phyloP scores from a whole-genome alignment of 2,113 vertebrate genomes.

The Dipodomys merriami region DNA sequence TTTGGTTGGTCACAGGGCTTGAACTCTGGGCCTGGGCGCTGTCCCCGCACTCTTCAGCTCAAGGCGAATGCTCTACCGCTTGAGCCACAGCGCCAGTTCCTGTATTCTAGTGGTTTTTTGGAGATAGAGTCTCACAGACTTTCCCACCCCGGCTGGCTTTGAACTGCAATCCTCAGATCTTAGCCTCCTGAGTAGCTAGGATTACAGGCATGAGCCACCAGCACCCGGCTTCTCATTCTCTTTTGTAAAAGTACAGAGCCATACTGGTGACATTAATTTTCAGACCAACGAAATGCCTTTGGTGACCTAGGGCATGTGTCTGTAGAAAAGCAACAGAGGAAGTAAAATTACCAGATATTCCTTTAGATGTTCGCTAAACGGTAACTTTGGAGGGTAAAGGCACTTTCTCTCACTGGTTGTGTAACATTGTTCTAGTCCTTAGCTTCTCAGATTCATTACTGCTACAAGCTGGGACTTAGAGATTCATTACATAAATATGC shows the following conservation, averaged over 20 bases:
- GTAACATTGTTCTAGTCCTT: not conserved
- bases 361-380: not conserved
- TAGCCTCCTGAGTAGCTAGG: too few relatives aligned
- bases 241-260: not conserved
- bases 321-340: not conserved
- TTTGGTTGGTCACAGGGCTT: too few relatives aligned
- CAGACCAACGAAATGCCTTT: not conserved
- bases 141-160: too few relatives aligned
- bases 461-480: not conserved
- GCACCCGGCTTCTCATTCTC: too few relatives aligned
- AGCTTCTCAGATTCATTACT: not conserved
- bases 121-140: too few relatives aligned
- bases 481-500: not conserved
- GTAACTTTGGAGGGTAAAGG: fast-evolving
- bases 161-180: too few relatives aligned
- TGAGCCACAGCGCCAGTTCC: too few relatives aligned
- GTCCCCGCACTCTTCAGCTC: too few relatives aligned
- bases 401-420: not conserved
- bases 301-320: not conserved
- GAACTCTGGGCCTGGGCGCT: too few relatives aligned
- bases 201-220: too few relatives aligned
- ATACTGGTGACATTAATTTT: not conserved
- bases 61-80: too few relatives aligned
- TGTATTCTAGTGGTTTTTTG: too few relatives aligned
- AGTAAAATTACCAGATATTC: not conserved